Percentiles rank a stretch among this genome's conserved stretches.
Evolutionary conservation across 2,113 vertebrate species (phyloP).

Genomic region (Thomomys bottae): DNA sequence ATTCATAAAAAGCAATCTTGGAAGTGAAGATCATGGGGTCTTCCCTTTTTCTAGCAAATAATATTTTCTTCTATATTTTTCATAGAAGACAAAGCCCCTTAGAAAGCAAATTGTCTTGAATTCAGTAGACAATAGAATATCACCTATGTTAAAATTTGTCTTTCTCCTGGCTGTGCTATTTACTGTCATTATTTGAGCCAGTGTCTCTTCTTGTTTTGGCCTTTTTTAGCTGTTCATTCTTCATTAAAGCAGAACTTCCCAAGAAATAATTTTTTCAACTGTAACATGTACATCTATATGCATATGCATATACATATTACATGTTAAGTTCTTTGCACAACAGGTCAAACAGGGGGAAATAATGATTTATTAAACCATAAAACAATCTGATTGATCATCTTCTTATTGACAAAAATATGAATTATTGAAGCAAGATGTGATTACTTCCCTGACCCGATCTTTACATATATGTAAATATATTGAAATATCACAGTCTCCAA

Average conservation of each 20-base stretch:
- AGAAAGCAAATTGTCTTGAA: not conserved
- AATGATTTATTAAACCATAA: not conserved
- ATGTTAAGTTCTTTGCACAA: conserved; percentile 1
- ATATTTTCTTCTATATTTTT: not conserved
- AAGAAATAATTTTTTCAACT: conserved; percentile 5
- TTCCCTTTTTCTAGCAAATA: not conserved
- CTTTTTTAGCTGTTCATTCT: not conserved
- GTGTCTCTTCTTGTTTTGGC: not conserved
- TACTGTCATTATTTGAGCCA: not conserved
- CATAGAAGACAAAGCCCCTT: not conserved
- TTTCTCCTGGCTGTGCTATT: not conserved
- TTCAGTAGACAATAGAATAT: not conserved
- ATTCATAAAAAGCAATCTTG: not conserved
- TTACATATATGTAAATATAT: not conserved
- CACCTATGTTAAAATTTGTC: not conserved
- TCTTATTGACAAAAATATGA: not conserved
- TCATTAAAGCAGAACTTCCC: not conserved
- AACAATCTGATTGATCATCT: not conserved
- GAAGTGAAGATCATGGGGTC: not conserved
- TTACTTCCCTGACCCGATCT: not conserved
- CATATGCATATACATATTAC: too few relatives aligned
- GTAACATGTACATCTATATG: not conserved
- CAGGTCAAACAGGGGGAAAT: not conserved
- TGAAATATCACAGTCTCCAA: not conserved
- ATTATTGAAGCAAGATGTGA: not conserved